Conservation (phyloP, 2,888 invertebrate species). For the Subacronicta megacephala region DNA sequence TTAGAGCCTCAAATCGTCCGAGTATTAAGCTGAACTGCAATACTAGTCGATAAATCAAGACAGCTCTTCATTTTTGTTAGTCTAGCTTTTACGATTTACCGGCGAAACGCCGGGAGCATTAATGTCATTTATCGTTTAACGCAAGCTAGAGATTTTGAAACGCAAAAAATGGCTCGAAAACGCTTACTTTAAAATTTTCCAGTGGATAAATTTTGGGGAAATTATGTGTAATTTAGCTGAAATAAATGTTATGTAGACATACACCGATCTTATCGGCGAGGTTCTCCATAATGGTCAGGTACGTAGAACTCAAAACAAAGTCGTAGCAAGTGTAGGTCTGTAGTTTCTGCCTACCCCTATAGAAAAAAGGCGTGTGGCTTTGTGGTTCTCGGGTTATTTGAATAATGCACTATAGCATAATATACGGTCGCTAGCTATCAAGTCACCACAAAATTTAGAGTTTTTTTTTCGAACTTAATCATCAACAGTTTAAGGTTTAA, state of each 20-base stretch:
- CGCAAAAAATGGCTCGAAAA: conserved; percentile 28
- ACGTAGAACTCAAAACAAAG: too few relatives aligned
- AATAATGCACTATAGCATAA: too few relatives aligned
- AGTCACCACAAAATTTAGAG: too few relatives aligned
- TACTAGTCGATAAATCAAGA: conserved; percentile 31
- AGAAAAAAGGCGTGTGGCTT: too few relatives aligned
- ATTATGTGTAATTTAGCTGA: conserved; percentile 11
- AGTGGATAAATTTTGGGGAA: conserved; percentile 18
- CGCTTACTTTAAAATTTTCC: conserved; percentile 25
- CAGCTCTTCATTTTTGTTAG: conserved; percentile 37
- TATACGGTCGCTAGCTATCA: too few relatives aligned
- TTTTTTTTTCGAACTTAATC: too few relatives aligned
- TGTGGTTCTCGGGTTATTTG: too few relatives aligned
- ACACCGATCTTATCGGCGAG: too few relatives aligned
- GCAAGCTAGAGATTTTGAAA: conserved; percentile 17
- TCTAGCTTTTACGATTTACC: conserved; percentile 34
- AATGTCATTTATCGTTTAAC: conserved; percentile 38
- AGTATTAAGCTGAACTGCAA: conserved; percentile 16
- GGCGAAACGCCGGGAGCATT: conserved; percentile 33
- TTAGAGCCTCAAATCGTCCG: conserved; percentile 1
- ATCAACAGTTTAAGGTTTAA: too few relatives aligned
- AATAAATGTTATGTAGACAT: background rate
- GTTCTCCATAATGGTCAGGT: too few relatives aligned
- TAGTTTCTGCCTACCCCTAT: too few relatives aligned
- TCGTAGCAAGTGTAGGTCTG: too few relatives aligned